Evolutionary conservation across 37 sponge, comb jelly and placozoan species (phyloP), one percentile per base, ranked within the genome.

Genomic region (Amphimedon queenslandica): DNA sequence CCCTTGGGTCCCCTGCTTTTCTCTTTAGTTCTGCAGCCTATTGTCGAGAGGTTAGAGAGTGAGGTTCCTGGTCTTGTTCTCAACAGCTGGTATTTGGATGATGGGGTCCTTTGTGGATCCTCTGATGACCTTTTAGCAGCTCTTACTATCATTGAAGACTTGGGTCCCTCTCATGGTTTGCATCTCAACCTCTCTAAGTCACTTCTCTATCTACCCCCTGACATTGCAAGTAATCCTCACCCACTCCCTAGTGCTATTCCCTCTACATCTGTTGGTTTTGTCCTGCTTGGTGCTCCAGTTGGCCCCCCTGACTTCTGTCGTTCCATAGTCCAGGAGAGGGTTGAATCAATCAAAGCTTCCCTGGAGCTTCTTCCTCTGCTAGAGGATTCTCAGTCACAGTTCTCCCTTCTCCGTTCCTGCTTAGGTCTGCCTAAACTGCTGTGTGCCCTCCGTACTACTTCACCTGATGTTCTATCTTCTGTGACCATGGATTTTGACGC

Each of bases 21-120:
- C n/a, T n/a, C n/a, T n/a, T 25, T 58, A 3, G 42, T 63, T 10
- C 74, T 74, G 16, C 63, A 74, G n/a, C 74, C 64, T 60, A 13
- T 74, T 2, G 27, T 74, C 6, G 61, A 35, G 40, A 20, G 61
- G 35, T 40, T 74, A 40, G 24, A 74, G 40, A 40, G 28, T 35
- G 61, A 58, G 27, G 74, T 74, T 1, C 61, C 74, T 28, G 74
- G 61, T 11, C 60, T 74, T 23, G 58, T 31, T 23, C 57, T 74
- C 41, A 74, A 74, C 58, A 63, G 63, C 4, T 74, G 74, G 63
- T 74, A 74, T 42, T 36, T 74, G 33, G 74, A 58, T 35, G 60
- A 74, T 60, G 74, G 74, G 32, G 55, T 63, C 24, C 61, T 74
- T 6, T 35, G 38, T 35, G 74, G 64, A 24, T 56, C 74, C 36